phyloP scores from a whole-genome alignment of 2,888 invertebrate species.

The Antitype chi region DNA sequence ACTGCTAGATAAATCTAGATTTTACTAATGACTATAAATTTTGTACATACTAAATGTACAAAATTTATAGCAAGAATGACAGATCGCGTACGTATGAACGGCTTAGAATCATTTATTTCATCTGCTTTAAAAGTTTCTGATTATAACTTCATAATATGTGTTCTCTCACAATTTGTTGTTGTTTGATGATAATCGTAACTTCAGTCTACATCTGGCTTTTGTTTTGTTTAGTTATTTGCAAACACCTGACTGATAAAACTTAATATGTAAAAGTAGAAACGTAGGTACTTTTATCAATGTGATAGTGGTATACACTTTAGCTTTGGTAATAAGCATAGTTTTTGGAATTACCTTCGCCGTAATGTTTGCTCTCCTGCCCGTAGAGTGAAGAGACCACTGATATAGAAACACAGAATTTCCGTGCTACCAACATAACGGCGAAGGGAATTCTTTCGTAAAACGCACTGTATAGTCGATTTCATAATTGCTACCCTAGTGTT shows the following conservation, averaged over 20 bases:
- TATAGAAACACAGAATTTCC: too few species aligned
- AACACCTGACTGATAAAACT: background rate
- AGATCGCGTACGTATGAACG: background rate
- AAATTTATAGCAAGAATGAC: background rate
- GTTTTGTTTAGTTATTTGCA: background rate
- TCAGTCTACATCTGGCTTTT: constrained; percentile 15
- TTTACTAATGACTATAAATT: background rate
- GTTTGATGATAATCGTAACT: background rate
- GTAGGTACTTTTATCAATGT: background rate
- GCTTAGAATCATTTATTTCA: background rate
- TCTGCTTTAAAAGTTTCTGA: constrained; percentile 6
- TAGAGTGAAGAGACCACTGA: too few species aligned
- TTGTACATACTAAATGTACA: background rate
- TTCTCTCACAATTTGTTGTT: constrained; percentile 4
- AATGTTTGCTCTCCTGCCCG: too few species aligned
- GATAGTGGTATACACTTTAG: background rate
- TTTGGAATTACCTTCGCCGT: too few species aligned
- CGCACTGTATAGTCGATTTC: background rate
- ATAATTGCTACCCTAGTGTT: background rate
- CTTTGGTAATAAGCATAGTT: background rate
- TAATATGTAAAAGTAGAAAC: background rate
- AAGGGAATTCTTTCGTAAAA: too few species aligned
- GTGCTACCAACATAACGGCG: too few species aligned
- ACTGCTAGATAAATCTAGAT: too few species aligned
- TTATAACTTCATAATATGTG: background rate